These are phyloP conservation scores for Aphyosemion australe DNA, from an alignment of 2,113 vertebrate genomes.

Conservation along the genomic window DNA sequence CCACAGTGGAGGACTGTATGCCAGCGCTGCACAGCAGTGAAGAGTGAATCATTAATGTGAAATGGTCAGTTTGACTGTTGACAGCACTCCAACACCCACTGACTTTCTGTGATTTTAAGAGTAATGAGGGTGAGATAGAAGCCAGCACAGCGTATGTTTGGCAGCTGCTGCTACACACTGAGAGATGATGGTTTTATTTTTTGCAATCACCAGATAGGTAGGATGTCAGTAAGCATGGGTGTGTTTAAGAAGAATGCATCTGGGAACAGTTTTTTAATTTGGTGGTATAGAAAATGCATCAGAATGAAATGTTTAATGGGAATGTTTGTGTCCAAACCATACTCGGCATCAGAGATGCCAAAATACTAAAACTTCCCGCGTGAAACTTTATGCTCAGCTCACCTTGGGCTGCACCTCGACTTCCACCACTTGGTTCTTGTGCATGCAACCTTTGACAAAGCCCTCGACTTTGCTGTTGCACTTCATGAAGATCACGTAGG, in stretches of 20 bases:
- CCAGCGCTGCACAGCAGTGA: slow-evolving; percentile 19
- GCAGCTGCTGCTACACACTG: slow-evolving; percentile 5
- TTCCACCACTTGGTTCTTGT: slow-evolving; percentile 94
- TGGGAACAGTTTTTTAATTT: too few relatives aligned
- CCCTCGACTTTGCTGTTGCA: slow-evolving; percentile 90
- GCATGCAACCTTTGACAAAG: slow-evolving; percentile 86
- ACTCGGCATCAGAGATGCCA: slow-evolving; percentile 13
- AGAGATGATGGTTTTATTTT: not conserved
- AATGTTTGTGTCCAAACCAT: slow-evolving; percentile 19
- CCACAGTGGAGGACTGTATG: slow-evolving; percentile 50
- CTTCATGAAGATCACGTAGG: slow-evolving; percentile 98
- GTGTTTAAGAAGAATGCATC: too few relatives aligned
- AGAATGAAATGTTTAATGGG: slow-evolving; percentile 13
- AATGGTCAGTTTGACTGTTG: slow-evolving; percentile 25
- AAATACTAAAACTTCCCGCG: slow-evolving; percentile 10
- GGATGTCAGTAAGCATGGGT: too few relatives aligned
- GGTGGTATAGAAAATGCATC: too few relatives aligned
- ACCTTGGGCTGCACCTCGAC: slow-evolving; percentile 94
- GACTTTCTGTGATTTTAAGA: slow-evolving; percentile 14
- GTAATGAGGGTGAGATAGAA: not conserved
- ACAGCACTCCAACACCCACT: slow-evolving; percentile 11
- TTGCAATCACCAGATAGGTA: not conserved
- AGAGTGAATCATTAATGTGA: slow-evolving; percentile 24
- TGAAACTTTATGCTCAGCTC: slow-evolving; percentile 59
- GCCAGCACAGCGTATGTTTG: slow-evolving; percentile 8